Conservation (phyloP, 2,113 vertebrate species). For the Megaceryle maxima region DNA sequence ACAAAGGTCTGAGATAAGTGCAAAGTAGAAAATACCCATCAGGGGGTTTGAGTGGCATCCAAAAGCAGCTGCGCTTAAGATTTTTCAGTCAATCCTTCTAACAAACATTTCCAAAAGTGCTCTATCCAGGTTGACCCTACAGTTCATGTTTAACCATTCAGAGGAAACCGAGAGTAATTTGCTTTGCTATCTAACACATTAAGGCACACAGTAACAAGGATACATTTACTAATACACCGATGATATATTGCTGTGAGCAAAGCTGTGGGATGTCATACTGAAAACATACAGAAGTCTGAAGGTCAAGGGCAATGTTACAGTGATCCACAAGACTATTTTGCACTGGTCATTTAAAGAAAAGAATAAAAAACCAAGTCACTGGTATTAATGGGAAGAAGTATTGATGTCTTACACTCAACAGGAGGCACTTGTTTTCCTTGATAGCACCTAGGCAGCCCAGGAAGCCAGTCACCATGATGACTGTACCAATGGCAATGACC, state of each 20-base stretch:
- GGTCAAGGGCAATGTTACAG: neutral
- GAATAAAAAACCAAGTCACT: neutral
- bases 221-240: neutral
- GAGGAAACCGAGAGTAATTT: neutral
- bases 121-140: neutral
- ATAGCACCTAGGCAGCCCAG: slow-evolving; percentile 97
- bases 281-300: neutral
- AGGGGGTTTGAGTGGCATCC: neutral
- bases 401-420: slow-evolving; percentile 89
- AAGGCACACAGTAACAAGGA: neutral
- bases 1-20: neutral
- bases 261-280: neutral
- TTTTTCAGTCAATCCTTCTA: neutral
- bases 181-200: neutral
- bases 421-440: slow-evolving; percentile 99
- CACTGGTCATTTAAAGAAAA: neutral
- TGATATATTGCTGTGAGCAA: neutral
- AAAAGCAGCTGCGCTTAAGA: neutral
- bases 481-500: slow-evolving; percentile 91
- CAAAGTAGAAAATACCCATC: neutral
- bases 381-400: neutral
- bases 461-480: slow-evolving; percentile 97
- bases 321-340: neutral
- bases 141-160: neutral
- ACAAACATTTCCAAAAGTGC: neutral